Conservation (phyloP, 2,888 invertebrate species). For the Lasioglossum zephyrum region DNA sequence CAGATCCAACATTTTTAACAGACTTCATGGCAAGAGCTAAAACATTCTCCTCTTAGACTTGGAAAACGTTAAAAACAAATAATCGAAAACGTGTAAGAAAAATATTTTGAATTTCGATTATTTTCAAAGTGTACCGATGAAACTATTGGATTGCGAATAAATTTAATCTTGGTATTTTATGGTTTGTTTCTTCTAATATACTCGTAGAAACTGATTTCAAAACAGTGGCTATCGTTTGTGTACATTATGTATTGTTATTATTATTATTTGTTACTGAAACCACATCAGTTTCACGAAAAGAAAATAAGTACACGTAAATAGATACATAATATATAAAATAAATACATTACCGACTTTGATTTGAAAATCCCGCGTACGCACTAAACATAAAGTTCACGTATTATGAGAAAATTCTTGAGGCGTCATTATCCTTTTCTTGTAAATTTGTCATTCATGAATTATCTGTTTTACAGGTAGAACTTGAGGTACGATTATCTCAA, state of each 20-base stretch:
- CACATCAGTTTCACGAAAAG: background rate
- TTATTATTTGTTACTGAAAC: too few species aligned
- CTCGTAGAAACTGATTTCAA: background rate
- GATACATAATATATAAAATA: background rate
- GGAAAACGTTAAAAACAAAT: background rate
- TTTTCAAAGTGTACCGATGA: background rate
- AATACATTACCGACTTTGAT: background rate
- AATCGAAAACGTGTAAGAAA: background rate
- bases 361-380: slow-evolving; percentile 49
- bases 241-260: background rate
- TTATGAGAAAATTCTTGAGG: slow-evolving; percentile 9
- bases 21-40: slow-evolving; percentile 76
- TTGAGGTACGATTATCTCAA: background rate
- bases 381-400: slow-evolving; percentile 12
- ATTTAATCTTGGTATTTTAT: too few species aligned
- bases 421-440: slow-evolving; percentile 33
- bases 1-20: slow-evolving; percentile 71
- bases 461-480: background rate
- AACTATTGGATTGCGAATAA: background rate
- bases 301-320: background rate
- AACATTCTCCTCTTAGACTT: background rate
- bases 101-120: background rate
- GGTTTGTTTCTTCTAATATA: background rate
- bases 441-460: slow-evolving; percentile 18
- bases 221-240: background rate